Percentiles rank a stretch among this genome's conserved stretches.
These are phyloP conservation scores for Hipposideros larvatus DNA, from an alignment of 2,797 vertebrate genomes.

Conservation along the genomic window DNA sequence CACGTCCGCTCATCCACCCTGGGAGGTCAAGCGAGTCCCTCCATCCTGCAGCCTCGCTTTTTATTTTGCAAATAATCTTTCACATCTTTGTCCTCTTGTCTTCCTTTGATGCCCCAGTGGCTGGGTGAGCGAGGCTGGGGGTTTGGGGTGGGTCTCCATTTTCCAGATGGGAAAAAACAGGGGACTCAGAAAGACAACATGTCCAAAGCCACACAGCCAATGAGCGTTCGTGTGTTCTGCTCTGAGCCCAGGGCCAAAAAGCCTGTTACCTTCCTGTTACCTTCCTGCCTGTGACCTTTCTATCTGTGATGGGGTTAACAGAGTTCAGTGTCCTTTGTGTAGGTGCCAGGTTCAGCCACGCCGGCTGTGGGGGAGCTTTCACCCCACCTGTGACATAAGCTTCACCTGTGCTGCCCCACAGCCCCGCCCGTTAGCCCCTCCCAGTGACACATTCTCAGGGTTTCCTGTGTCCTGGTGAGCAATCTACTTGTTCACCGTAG, in stretches of 20 bases:
- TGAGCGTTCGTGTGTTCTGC: neutral
- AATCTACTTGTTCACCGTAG: neutral
- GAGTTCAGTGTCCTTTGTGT: neutral
- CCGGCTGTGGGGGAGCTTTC: neutral
- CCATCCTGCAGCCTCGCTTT: neutral
- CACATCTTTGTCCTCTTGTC: neutral
- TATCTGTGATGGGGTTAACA: neutral
- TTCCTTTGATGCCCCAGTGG: neutral
- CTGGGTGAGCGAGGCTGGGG: neutral
- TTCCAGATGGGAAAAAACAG: neutral
- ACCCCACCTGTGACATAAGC: neutral
- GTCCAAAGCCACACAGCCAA: neutral
- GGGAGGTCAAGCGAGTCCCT: neutral
- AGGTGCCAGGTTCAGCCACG: fast-evolving
- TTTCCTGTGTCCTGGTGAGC: neutral
- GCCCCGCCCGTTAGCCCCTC: neutral
- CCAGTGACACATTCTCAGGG: neutral
- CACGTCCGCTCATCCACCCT: neutral
- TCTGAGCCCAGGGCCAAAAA: neutral
- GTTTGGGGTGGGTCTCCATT: neutral
- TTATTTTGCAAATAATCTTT: neutral
- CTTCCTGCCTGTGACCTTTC: no score
- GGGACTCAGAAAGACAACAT: neutral
- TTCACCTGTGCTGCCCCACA: neutral
- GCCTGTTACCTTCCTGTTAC: no score